Percentiles rank a stretch among this genome's conserved stretches.
phyloP scores from a whole-genome alignment of 2,888 invertebrate species.

The Lapara coniferarum region DNA sequence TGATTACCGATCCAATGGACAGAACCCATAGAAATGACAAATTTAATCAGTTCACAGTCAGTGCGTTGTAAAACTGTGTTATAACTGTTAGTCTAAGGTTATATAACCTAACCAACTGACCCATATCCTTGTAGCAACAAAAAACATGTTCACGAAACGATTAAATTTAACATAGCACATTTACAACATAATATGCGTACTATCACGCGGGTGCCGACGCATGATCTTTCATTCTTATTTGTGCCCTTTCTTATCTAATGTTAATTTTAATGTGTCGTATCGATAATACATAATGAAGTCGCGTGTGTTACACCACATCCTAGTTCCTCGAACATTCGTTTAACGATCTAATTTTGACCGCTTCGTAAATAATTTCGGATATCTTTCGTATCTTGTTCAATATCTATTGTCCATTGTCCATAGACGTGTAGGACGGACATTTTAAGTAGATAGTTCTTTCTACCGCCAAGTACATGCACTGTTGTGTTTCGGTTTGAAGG shows the following conservation, averaged over 20 bases:
- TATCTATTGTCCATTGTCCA: neutral
- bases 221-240: constrained; percentile 30
- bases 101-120: neutral
- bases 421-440: neutral
- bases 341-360: neutral
- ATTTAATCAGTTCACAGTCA: too few relatives aligned
- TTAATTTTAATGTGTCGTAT: constrained; percentile 50
- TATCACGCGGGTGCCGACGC: neutral
- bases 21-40: too few relatives aligned
- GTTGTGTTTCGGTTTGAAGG: too few relatives aligned
- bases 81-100: too few relatives aligned
- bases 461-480: too few relatives aligned
- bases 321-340: neutral
- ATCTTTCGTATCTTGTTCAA: neutral
- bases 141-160: too few relatives aligned
- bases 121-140: neutral
- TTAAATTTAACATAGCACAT: neutral
- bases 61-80: too few relatives aligned
- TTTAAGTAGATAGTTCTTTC: neutral
- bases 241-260: constrained; percentile 71
- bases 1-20: too few relatives aligned
- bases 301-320: constrained; percentile 23
- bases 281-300: constrained; percentile 42
- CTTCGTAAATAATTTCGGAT: neutral
- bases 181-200: neutral